Base-by-base conservation (phyloP, 53 echinoderm and acorn worm genomes). In the Temnopleurus reevesii region DNA sequence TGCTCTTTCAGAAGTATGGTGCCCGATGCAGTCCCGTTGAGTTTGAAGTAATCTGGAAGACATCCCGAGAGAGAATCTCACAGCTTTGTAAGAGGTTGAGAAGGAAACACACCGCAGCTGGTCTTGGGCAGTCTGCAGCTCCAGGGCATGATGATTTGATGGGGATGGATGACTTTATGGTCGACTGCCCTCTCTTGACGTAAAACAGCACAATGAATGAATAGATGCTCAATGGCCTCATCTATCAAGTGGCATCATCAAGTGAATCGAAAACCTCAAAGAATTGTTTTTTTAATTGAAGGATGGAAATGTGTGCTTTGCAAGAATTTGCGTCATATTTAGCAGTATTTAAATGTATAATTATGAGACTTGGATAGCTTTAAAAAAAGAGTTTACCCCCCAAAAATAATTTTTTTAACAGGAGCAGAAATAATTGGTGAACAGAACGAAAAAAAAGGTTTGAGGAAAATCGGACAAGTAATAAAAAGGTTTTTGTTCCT, bases 21-120 rank as follows among this genome's bases (percentile, higher is more conserved):
- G 27, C 77, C 18, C 66, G 90, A 9, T 94, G 94, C 84, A 96
- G 89, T 53, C 79, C 86, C 4, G 51, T 92, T 43, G 96, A 96
- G 64, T 92, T 92, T 45, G 94, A 96, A 35, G 89, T 96, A 55
- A 91, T 96, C 15, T 96, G 96, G 96, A 96, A 94, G 92, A 94
- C 92, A 55, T 91, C 96, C 10, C 90, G 96, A 1, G 96, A 96
- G 83, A 96, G 96, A 77, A 94, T 96, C 0, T 96, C 96, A 10
- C 96, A 96, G 60, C 92, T 96, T 6, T 96, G 96, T 56, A 96
- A 96, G 77, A 91, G 96, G 36, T 83, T 92, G 13, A 46, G 79
- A 30, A 79, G 79, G 24, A 92, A 92, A 46, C 89, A 53, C 56
- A 89, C 89, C 63, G 35, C 64, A 21, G 63, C 89, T 0, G 86